These are phyloP conservation scores for Pantherophis alleghaniensis DNA, from an alignment of 2,797 vertebrate species.

Conservation along the genomic window DNA sequence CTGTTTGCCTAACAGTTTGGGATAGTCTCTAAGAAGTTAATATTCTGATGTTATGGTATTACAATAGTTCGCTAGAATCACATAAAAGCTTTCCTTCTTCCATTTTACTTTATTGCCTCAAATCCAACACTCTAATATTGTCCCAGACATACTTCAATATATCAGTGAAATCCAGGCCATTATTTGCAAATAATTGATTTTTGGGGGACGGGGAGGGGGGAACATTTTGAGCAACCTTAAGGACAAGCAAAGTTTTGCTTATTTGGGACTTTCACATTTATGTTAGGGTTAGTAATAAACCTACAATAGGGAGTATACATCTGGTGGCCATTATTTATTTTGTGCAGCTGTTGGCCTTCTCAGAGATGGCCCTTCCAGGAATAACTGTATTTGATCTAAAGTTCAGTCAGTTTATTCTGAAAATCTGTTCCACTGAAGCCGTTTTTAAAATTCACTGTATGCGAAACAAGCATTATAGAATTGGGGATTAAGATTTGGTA, in stretches of 20 bases:
- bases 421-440: background rate
- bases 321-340: background rate
- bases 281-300: conserved; percentile 1
- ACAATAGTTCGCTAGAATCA: background rate
- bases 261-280: background rate
- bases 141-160: background rate
- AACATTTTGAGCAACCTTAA: background rate
- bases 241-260: conserved; percentile 1
- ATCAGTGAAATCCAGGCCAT: background rate
- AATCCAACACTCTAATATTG: background rate
- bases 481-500: background rate
- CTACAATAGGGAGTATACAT: background rate
- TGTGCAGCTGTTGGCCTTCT: background rate
- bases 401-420: background rate
- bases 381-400: background rate
- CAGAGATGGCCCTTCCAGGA: background rate
- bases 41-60: background rate
- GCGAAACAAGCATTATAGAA: background rate
- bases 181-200: background rate
- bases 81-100: background rate
- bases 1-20: background rate
- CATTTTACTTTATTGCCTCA: background rate
- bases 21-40: background rate
- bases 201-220: too few relatives aligned
- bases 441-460: background rate